Conservation (phyloP, 2,113 vertebrate genomes). For the Pollachius pollachius region DNA sequence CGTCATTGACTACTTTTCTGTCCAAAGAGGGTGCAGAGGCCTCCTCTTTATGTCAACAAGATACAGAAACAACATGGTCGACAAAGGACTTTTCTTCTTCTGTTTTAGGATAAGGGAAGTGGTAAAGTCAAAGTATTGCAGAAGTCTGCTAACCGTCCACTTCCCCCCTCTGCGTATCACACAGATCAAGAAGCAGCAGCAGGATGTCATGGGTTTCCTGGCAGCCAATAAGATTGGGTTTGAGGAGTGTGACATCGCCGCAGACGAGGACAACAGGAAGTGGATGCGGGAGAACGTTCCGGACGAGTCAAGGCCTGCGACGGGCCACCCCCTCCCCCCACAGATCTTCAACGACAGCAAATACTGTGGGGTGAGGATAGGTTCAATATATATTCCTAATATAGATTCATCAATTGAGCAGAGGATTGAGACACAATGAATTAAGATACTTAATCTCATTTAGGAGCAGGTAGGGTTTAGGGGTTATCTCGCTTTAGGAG, state of each 20-base stretch:
- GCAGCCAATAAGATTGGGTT: slow-evolving; percentile 92
- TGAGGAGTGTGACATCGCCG: slow-evolving; percentile 93
- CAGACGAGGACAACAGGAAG: slow-evolving; percentile 89
- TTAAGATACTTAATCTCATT: too few species aligned
- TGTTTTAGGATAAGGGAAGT: too few species aligned
- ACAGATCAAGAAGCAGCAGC: slow-evolving; percentile 98
- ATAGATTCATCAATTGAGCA: background rate
- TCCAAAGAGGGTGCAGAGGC: too few species aligned
- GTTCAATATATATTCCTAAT: background rate
- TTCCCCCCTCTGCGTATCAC: slow-evolving; percentile 26
- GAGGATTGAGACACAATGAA: background rate
- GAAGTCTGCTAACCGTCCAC: slow-evolving; percentile 32
- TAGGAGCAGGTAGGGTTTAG: background rate
- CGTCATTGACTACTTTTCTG: too few species aligned
- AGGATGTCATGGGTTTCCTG: slow-evolving; percentile 91
- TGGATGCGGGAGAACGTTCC: slow-evolving; percentile 98
- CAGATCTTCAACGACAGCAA: slow-evolving; percentile 91
- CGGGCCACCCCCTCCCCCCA: slow-evolving; percentile 89
- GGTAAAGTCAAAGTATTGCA: background rate
- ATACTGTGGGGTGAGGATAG: slow-evolving; percentile 88
- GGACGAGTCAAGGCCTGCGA: slow-evolving; percentile 80
- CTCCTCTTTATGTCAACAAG: too few species aligned
- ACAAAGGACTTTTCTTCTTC: too few species aligned
- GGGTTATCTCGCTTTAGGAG: too few species aligned
- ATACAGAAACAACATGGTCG: too few species aligned